Conservation (phyloP, 1,140 invertebrate species). For the Chymomyza costata region DNA sequence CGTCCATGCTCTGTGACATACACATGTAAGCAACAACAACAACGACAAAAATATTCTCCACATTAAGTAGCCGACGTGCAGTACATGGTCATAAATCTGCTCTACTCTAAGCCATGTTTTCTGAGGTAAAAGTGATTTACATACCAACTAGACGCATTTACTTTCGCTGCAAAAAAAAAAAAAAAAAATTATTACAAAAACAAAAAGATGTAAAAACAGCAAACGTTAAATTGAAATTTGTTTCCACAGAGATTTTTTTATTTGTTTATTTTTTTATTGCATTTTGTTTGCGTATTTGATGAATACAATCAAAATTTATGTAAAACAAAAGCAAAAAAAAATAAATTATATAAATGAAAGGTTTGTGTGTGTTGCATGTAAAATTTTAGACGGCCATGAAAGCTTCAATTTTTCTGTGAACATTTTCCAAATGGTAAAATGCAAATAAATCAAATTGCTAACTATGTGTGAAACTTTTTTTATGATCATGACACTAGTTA, state of each 20-base stretch:
- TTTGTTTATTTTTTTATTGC: too few relatives aligned
- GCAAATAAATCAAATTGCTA: too few relatives aligned
- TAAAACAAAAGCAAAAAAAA: slow-evolving; percentile 15
- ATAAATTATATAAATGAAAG: slow-evolving; percentile 8
- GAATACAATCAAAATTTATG: slow-evolving; percentile 38
- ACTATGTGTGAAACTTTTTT: too few relatives aligned
- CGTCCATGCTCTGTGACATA: too few relatives aligned
- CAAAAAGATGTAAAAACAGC: slow-evolving; percentile 5
- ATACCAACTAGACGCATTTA: slow-evolving; percentile 25
- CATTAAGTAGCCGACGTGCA: slow-evolving; percentile 36
- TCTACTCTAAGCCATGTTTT: too few relatives aligned
- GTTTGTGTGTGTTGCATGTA: slow-evolving; percentile 11
- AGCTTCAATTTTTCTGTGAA: too few relatives aligned
- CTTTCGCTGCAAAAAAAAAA: slow-evolving; percentile 19
- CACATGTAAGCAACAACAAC: too few relatives aligned
- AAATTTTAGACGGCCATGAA: too few relatives aligned
- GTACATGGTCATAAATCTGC: slow-evolving; percentile 44
- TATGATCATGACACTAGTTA: too few relatives aligned
- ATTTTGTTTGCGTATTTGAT: slow-evolving; percentile 37
- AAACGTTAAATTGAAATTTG: slow-evolving; percentile 38
- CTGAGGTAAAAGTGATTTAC: slow-evolving; percentile 43
- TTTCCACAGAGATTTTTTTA: slow-evolving; percentile 27
- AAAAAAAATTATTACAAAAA: slow-evolving; percentile 4
- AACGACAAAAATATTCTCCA: slow-evolving; percentile 42
- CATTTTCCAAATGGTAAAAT: too few relatives aligned